A percentile compares a stretch with the other conserved stretches of the same genome.
Conservation (phyloP, 1,140 invertebrate genomes). For the Sitodiplosis mosellana region DNA sequence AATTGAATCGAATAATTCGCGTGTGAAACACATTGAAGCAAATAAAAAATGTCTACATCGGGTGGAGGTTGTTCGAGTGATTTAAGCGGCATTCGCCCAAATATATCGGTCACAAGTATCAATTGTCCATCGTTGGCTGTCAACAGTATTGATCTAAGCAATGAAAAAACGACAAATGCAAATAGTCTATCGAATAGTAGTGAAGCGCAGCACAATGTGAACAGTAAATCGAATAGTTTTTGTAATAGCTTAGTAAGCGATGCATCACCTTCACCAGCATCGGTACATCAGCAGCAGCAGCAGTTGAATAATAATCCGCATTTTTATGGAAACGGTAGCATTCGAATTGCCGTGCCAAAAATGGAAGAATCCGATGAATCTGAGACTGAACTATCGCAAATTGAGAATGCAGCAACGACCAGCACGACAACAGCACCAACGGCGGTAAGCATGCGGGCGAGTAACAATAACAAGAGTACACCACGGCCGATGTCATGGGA, state of each 20-base stretch:
- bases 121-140: constrained; percentile 11
- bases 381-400: constrained; percentile 20
- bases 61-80: background rate
- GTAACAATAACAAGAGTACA: constrained; percentile 14
- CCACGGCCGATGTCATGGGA: constrained; percentile 78
- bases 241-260: background rate
- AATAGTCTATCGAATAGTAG: background rate
- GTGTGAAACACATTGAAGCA: no score
- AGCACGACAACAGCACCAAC: constrained; percentile 6
- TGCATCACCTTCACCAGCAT: background rate
- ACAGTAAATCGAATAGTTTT: background rate
- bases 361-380: constrained; percentile 17
- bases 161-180: background rate
- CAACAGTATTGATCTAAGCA: constrained; percentile 3
- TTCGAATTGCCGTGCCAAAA: constrained; percentile 18
- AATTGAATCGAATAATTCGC: no score
- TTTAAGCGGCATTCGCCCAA: constrained; percentile 13
- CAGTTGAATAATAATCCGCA: background rate
- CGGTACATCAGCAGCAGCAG: no score
- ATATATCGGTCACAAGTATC: constrained; percentile 24
- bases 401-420: constrained; percentile 20
- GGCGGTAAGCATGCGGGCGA: background rate
- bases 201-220: constrained; percentile 4
- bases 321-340: background rate
- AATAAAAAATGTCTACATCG: background rate